Conservation (phyloP, 2,888 invertebrate genomes). For the Drosophila prolongata region DNA sequence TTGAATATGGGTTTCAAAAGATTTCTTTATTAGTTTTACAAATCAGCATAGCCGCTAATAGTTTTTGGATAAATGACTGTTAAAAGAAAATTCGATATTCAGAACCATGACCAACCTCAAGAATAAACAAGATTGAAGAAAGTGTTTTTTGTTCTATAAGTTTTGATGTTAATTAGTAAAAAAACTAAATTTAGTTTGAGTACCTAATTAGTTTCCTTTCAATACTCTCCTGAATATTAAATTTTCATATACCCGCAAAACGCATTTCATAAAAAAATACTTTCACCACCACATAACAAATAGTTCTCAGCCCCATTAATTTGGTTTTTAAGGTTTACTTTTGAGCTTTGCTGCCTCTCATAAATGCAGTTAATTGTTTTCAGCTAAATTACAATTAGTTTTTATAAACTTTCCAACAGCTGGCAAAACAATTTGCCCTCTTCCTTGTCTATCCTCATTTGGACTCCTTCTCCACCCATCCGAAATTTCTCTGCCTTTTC, state of each 20-base stretch:
- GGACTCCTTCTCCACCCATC: background rate
- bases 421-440: constrained; percentile 32
- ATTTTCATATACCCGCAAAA: background rate
- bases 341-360: background rate
- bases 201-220: background rate
- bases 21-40: too few relatives aligned
- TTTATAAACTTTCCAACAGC: constrained; percentile 44
- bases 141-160: too few relatives aligned
- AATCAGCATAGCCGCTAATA: too few relatives aligned
- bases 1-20: too few relatives aligned
- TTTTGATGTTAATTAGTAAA: background rate
- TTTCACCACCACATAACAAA: background rate
- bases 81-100: too few relatives aligned
- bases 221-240: background rate
- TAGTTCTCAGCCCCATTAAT: background rate
- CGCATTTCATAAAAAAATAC: background rate
- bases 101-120: too few relatives aligned
- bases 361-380: constrained; percentile 49
- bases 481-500: constrained; percentile 5
- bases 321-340: background rate
- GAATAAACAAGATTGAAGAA: too few relatives aligned
- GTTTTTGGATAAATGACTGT: too few relatives aligned
- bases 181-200: background rate
- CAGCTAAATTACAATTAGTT: constrained; percentile 46
- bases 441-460: background rate